Evolutionary conservation across 2,113 vertebrate genomes (phyloP).

Genomic region (Crotalus helleri): DNA sequence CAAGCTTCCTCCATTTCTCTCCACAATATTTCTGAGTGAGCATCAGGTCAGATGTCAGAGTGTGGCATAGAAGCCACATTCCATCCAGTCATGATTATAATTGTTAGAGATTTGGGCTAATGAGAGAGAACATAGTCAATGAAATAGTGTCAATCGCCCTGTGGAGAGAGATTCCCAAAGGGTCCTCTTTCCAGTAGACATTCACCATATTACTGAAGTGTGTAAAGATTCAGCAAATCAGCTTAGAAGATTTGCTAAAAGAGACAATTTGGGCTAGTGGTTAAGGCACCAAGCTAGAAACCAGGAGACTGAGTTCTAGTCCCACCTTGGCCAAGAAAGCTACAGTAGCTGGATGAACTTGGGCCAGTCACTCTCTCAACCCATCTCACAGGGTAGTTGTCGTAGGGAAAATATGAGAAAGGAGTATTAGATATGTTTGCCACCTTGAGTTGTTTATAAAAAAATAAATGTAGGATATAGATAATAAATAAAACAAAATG

Average conservation of each 20-base stretch:
- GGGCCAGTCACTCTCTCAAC: too few relatives aligned
- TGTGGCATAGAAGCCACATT: background rate
- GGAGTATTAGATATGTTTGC: too few relatives aligned
- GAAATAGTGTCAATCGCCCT: background rate
- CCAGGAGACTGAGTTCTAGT: background rate
- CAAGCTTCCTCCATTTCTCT: background rate
- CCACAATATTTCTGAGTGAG: background rate
- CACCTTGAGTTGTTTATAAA: background rate
- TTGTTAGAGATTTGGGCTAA: background rate
- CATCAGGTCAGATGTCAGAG: background rate
- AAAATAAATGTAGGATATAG: background rate
- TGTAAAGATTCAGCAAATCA: background rate
- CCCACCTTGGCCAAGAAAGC: too few relatives aligned
- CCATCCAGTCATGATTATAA: background rate
- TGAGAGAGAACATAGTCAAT: background rate
- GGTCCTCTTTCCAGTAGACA: too few relatives aligned
- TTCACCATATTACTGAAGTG: background rate
- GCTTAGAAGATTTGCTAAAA: background rate
- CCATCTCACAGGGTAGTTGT: too few relatives aligned
- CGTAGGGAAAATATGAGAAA: too few relatives aligned
- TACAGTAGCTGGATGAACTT: too few relatives aligned
- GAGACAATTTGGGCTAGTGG: background rate
- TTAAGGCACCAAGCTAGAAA: background rate
- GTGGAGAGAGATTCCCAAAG: background rate
- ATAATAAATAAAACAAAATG: background rate